Evolutionary conservation across 2,113 vertebrate species (phyloP), one percentile per base, ranked within the genome.

Genomic region (Vulpes ferrilata): DNA sequence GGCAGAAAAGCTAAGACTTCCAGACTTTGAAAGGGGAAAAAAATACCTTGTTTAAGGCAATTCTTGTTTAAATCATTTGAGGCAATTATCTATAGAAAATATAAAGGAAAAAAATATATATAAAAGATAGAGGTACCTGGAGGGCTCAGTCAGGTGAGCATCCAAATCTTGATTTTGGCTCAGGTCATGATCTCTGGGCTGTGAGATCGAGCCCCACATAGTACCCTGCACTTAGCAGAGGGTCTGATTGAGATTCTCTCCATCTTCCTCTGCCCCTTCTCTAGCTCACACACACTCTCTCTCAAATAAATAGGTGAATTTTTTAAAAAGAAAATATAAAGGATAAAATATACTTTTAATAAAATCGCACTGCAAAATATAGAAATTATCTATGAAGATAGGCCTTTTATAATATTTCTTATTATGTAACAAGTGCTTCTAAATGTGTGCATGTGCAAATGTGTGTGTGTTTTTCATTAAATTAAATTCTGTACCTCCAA

Each of bases 281-380:
- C 67, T 32, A 69, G 67, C 16, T 69, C 15, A 1, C 7, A n/a
- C 32, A 17, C 67, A n/a, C 64, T 67, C 64, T 65, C 30, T 67
- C 30, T n/a, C 7, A 69, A 69, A n/a, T 69, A 69, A 69, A 69
- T 19, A 32, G 2, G 20, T 59, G 20, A 20, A 67, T 19, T 7
- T 19, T 8, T 69, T 69, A n/a, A 69, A 69, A 69, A 48, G 74
- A 90, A 97, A 92, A 95, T 32, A 80, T 27, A 53, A 90, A 93
- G 25, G 25, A 48, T 88, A 48, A 93, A 69, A 71, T 55, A 80
- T 11, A 10, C 1, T 92, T 85, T 80, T 13, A 38, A 4, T 88
- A 55, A 88, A 93, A 83, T 6, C 23, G 65, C 9, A 64, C 25
- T 59, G 5, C 65, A 88, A 89, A 87, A 86, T 64, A 82, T 32